Percentiles rank a stretch among this genome's conserved stretches.
These are phyloP conservation scores for Hesperia comma DNA, from an alignment of 2,888 invertebrate species.

Conservation along the genomic window DNA sequence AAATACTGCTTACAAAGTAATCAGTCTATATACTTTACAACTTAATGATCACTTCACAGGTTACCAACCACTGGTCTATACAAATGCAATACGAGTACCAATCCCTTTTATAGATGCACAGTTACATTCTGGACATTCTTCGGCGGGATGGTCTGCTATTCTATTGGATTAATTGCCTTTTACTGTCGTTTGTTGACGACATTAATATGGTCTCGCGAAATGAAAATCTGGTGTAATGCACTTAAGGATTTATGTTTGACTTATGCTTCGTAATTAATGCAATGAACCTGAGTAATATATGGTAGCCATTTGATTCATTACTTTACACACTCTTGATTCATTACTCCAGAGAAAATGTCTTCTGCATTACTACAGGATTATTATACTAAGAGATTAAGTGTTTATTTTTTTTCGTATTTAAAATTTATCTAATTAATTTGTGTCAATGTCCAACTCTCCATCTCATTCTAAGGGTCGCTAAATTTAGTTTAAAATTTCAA, in stretches of 20 bases:
- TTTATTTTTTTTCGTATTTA: too few relatives aligned
- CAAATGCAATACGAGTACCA: constrained; percentile 48
- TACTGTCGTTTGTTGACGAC: constrained; percentile 43
- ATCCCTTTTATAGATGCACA: constrained; percentile 60
- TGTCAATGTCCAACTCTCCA: too few relatives aligned
- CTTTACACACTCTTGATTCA: too few relatives aligned
- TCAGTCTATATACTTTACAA: neutral
- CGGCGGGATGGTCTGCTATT: constrained; percentile 43
- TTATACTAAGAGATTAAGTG: too few relatives aligned
- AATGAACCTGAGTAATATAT: constrained; percentile 24
- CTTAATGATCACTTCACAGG: neutral
- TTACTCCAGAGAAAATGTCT: too few relatives aligned
- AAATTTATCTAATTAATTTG: too few relatives aligned
- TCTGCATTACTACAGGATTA: too few relatives aligned
- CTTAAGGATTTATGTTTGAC: constrained; percentile 33
- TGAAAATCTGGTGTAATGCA: constrained; percentile 25
- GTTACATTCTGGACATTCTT: constrained; percentile 57
- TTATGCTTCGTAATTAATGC: constrained; percentile 21
- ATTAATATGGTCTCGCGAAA: constrained; percentile 34
- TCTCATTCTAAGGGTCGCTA: too few relatives aligned
- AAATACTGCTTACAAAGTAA: neutral
- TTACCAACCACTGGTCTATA: constrained; percentile 31
- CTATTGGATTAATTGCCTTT: constrained; percentile 53
- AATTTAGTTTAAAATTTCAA: too few relatives aligned
- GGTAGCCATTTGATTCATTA: neutral